Base-by-base conservation (phyloP, 2,888 invertebrate genomes). In the Tenthredo scrophulariae region DNA sequence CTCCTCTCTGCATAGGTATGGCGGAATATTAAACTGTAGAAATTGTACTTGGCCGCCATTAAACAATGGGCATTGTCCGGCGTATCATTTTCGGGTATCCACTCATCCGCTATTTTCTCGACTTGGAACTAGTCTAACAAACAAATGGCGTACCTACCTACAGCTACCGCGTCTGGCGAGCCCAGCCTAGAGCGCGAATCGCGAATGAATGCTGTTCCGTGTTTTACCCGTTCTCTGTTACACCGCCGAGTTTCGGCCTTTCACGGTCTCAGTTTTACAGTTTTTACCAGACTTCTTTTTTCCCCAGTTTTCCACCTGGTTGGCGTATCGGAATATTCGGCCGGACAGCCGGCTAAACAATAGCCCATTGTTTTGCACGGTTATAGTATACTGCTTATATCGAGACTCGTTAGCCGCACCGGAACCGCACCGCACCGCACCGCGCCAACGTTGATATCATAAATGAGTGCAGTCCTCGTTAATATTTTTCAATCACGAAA, bases 61-160 rank as follows among this genome's bases (percentile, higher is more conserved):
- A 89, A 91, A 91, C 91, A 91, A 91, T 91, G 89, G 90, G 91
- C 90, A 91, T 92, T 92, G 92, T 92, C 91, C 91, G 87, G 91
- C 90, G 91, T 91, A 92, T 91, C 91, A 92, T 92, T 92, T 92
- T 91, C 65, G 65, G 80, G 83, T 65, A 83, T 83, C 83, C 84
- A 84, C 85, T 85, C 84, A 85, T 85, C 85, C 85, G 82, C 84
- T 91, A 89, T 90, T 90, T 88, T 87, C 89, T 88, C 87, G 86
- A 87, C 43, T 40, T 86, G 80, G 77, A 54, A 67, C 29, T 67
- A 18, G 80, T 80, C 80, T 62, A 80, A 46, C 62, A 83, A 83
- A 83, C 85, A 80, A 75, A 77, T 75, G 72, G 77, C 22, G 67
- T 65, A 67, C 7, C 54, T 33, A 67, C 22, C 67, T 67, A 18